Base-by-base conservation (phyloP, 2,113 vertebrate genomes). In the Neolamprologus variostigma region DNA sequence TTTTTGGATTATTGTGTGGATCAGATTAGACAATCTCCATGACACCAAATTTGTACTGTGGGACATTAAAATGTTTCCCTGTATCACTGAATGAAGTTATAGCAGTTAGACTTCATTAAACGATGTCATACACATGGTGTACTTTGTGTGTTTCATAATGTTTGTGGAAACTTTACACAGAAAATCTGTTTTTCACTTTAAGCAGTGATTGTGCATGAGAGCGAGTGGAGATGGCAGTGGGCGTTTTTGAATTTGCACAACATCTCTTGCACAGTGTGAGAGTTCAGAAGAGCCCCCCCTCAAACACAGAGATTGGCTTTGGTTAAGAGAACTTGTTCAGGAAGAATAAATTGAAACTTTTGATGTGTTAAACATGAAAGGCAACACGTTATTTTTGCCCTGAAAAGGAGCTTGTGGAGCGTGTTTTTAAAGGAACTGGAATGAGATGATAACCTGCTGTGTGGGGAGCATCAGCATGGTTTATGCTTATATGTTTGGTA, bases 351-450 rank as follows among this genome's bases (percentile, higher is more conserved):
- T 9, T 26, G 53, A 66, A 57, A 85, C 19, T 80, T 88, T 81
- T 89, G 82, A 84, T 82, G 73, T 73, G 83, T 87, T 71, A 40
- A 83, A 84, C 90, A 91, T 93, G 68, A 89, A 92, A 91, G 82
- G 45, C 10, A 19, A 23, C 21, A 19, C 7, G 59, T 71, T 61
- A 59, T 85, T 89, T 89, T 91, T 55, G 57, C 83, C 80, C 14
- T 82, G 87, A 92, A 94, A 85, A 21, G 86, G 73, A 61, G 73
- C 26, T 6, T 88, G 86, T 88, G 90, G 82, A 91, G 89, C 7
- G 33, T 54, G 53, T 47, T 73, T 86, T 86, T 45, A 19, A 83
- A 89, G 83, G 31, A 93, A 68, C 53, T 26, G 66, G 73, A 86
- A 88, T 76, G 63, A 84, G 84, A 47, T 10, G 51, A 26, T n/a